Conservation (phyloP, 2,113 vertebrate genomes). For the Hiodon tergisus region DNA sequence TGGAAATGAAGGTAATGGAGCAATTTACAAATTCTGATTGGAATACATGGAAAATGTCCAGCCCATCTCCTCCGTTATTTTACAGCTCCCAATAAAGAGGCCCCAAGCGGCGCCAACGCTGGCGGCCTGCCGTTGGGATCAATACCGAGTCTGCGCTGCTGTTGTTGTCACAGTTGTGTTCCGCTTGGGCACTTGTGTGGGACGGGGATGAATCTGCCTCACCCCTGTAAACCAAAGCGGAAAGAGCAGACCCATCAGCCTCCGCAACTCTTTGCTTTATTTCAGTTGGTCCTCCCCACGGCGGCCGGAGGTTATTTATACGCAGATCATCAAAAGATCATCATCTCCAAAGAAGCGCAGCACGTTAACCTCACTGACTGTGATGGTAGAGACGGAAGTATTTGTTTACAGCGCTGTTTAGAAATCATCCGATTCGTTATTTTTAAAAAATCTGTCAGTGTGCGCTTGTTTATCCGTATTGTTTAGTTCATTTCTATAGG, state of each 20-base stretch:
- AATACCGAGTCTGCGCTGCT: conserved; percentile 49
- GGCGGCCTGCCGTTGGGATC: conserved; percentile 54
- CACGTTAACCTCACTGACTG: no score
- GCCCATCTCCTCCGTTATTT: conserved; percentile 61
- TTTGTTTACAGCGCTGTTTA: not conserved
- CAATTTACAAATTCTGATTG: conserved; percentile 73
- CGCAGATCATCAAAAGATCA: not conserved
- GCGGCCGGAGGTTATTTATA: not conserved
- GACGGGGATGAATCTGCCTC: conserved; percentile 40
- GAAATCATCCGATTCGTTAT: not conserved
- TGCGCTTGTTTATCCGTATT: not conserved
- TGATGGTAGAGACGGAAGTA: no score
- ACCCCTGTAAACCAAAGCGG: conserved; percentile 58
- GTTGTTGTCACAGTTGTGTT: conserved; percentile 26
- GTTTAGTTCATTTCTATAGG: not conserved
- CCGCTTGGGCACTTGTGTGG: conserved; percentile 49
- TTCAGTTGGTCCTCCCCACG: conserved; percentile 26
- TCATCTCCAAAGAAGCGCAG: no score
- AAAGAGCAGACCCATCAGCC: conserved; percentile 34
- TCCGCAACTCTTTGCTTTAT: conserved; percentile 36
- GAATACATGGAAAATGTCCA: conserved; percentile 70
- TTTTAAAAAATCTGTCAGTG: not conserved
- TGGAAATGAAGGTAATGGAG: conserved; percentile 73
- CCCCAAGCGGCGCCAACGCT: conserved; percentile 53
- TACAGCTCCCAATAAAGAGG: conserved; percentile 61